phyloP scores from a whole-genome alignment of 2,888 invertebrate genomes.

The Pristionchus japonicus region DNA sequence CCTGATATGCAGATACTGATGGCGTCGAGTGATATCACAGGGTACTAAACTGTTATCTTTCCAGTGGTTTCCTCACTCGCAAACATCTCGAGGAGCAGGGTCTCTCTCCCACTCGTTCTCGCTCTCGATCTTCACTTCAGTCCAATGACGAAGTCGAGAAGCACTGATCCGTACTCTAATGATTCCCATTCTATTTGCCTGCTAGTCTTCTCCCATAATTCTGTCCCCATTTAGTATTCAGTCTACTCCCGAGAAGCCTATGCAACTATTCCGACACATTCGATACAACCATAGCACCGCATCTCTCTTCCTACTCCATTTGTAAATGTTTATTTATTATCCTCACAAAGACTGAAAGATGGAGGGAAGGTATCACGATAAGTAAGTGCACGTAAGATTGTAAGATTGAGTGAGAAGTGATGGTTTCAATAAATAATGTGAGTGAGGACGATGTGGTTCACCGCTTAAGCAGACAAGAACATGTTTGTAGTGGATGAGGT shows the following conservation, averaged over 20 bases:
- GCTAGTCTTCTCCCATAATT: constrained; percentile 38
- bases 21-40: not conserved
- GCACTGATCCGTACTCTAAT: constrained; percentile 1
- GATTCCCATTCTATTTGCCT: constrained; percentile 3
- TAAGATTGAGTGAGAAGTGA: not conserved
- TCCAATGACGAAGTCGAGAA: constrained; percentile 57
- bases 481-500: not conserved
- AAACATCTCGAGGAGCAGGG: constrained; percentile 72
- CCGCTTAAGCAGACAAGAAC: not conserved
- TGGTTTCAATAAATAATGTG: not conserved
- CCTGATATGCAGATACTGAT: too few species aligned
- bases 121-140: constrained; percentile 67
- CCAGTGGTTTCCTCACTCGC: constrained; percentile 71
- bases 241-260: constrained; percentile 21
- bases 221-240: constrained; percentile 32
- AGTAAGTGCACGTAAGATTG: constrained; percentile 15
- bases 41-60: constrained; percentile 46
- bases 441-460: not conserved
- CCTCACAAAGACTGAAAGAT: not conserved
- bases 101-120: constrained; percentile 68
- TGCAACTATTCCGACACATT: constrained; percentile 5
- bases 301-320: not conserved
- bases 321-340: constrained; percentile 16
- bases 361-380: not conserved
- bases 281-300: constrained; percentile 11